Evolutionary conservation across 1,140 invertebrate species (phyloP), one percentile per base, ranked within the genome.

Genomic region (Pseudomyrmex flavicornis): DNA sequence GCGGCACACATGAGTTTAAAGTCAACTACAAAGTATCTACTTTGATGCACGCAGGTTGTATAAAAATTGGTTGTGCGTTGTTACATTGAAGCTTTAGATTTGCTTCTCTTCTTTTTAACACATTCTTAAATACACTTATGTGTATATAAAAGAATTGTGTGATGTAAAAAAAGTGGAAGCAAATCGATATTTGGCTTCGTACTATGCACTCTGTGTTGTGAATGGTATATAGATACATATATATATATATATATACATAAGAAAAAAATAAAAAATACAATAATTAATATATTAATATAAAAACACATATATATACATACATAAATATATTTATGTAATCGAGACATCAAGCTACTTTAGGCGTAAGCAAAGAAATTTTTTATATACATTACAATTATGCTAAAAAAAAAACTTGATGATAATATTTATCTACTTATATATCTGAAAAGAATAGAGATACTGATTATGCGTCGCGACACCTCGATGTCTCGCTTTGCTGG

Each of bases 121-220:
- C 73, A 85, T 87, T 75, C 58, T 80, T 50, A 44, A 83, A 79
- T 59, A 46, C 79, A 85, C 80, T 82, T 89, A 84, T 20, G 87
- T 77, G 2, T 58, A 9, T 63, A 1, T 77, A 70, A 80, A 72
- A 26, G 63, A 70, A 87, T 76, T 86, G 84, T 86, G 84, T 80
- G 85, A 92, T 77, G 20, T 44, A 54, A 52, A 12, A 17, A 20
- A 84, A 89, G 84, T 89, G 66, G 84, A 75, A 90, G 90, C 80
- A 85, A 86, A 90, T 91, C 87, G 87, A 83, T 8, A 87, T 93
- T 90, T 77, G 91, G 93, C 93, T 94, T 94, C 92, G 93, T 93
- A 94, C 93, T 94, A 93, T 94, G 93, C 93, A 94, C 94, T 94
- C 94, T 94, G 94, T 93, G 94, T 94, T 94, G 94, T 94, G 94